Evolutionary conservation across 64 coral and sea anemone species (phyloP), one percentile per base, ranked within the genome.

Genomic region (Montipora efflorescens): DNA sequence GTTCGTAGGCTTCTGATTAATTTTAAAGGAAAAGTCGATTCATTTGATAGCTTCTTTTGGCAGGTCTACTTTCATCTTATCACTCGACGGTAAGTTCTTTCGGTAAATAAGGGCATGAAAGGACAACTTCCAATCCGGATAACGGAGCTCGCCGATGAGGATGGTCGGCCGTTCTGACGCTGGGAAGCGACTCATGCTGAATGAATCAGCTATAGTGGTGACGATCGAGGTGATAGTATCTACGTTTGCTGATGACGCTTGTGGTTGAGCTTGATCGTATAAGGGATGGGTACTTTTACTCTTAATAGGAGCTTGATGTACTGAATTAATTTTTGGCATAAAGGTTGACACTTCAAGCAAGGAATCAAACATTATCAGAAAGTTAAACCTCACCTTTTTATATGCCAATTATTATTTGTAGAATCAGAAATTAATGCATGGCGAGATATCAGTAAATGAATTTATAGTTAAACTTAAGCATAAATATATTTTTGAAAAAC

Each of bases 181-280:
- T 51, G 84, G 84, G 43, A 87, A 67, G 67, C 84, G 84, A 52
- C 84, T 51, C 49, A 87, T 49, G 48, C 25, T 87, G 44, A 87
- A 72, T 19, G 84, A 72, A 72, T 87, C 84, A 8, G 84, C 19
- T 48, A 87, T 87, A 1, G 77, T 6, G 2, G 74, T 76, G 74
- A 76, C 74, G 74, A 76, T 74, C 9, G 6, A 19, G 70, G 70
- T 22, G 70, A 22, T 74, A 8, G 7, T 74, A 74, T 22, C 70
- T 23, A 22, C 5, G 1, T 13, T 76, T 76, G 25, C 10, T 11
- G 44, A 5, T 72, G 21, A 45, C 28, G 5, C 74, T 76, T 76
- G 69, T 0, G 69, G 23, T 43, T 43, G 74, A 46, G 7, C 36
- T 36, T 36, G 36, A 36, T 36, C 74, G 36, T 28, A 9, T 67